Evolutionary conservation across 2,888 invertebrate genomes (phyloP).

Genomic region (Poecilobothrus nobilitatus): DNA sequence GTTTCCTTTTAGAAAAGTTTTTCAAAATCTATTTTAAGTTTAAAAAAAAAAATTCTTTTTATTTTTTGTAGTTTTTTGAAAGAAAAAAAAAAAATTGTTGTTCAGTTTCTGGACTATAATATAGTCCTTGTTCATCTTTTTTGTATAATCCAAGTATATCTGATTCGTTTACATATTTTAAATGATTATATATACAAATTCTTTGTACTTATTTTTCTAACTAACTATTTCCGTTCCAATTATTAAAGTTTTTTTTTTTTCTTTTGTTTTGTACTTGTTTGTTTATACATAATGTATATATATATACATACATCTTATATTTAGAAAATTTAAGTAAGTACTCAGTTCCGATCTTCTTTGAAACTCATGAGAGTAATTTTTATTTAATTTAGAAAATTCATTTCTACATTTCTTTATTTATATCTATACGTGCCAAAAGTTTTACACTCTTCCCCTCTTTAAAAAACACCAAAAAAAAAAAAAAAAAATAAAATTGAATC

Average conservation of each 20-base stretch:
- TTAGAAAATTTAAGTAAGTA: not conserved
- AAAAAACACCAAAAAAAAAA: not conserved
- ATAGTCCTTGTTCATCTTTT: too few species aligned
- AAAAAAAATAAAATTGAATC: not conserved
- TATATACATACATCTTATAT: too few species aligned
- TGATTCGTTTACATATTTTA: too few species aligned
- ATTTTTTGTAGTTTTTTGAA: not conserved
- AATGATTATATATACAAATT: too few species aligned
- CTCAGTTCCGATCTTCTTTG: not conserved
- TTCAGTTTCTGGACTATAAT: too few species aligned
- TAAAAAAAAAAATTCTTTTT: too few species aligned
- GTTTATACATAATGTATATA: too few species aligned
- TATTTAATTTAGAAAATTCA: not conserved
- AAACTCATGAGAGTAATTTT: not conserved
- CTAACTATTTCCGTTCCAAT: constrained; percentile 6
- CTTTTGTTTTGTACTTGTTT: not conserved
- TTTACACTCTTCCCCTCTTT: too few species aligned
- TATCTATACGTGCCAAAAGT: not conserved
- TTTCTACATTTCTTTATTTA: not conserved
- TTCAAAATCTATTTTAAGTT: too few species aligned
- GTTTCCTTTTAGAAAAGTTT: too few species aligned
- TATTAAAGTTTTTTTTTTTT: not conserved
- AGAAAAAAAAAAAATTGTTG: too few species aligned
- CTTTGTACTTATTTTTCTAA: not conserved
- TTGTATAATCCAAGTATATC: too few species aligned